Base-by-base conservation (phyloP, 2,113 vertebrate species). In the Nematolebias whitei region DNA sequence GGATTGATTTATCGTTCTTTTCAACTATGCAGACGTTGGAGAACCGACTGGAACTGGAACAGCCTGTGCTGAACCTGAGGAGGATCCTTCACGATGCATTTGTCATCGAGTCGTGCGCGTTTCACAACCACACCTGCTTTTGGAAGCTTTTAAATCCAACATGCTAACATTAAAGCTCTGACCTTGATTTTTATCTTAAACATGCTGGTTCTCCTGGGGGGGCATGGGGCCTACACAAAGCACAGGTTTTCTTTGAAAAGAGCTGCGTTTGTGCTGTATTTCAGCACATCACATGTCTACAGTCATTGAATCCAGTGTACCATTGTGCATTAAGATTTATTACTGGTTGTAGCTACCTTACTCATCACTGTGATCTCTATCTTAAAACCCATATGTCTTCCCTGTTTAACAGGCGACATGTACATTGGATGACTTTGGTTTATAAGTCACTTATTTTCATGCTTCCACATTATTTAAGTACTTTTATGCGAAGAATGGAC, bases 1-100 rank as follows among this genome's bases (percentile, higher is more conserved):
- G 2, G 62, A 78, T 84, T 60, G 16, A 75, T 85, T 79, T 71
- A 62, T 76, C 68, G 57, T 74, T 69, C 1, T 50, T 85, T 71
- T 64, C 16, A 5, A 55, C 58, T 81, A 74, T 84, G 50, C 68
- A 63, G 55, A 78, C 78, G 62, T 78, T 74, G 73, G 53, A 52
- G 14, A 64, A 52, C 50, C 67, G 76, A 80, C 60, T 82, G 69
- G 58, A 82, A 72, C 43, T 63, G 61, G 66, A 82, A 64, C 43
- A 63, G 54, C 41, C 22, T 57, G 60, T 24, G 40, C 18, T 68
- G 65, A 78, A 71, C 22, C 50, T 4, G 44, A 23, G 45, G 55
- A 32, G 59, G 60, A 74, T 78, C 50, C 43, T 55, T 67, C 57
- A 52, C 18, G 38, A 43, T 51, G 66, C 50, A 67, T 79, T 68